Base-by-base conservation (phyloP, 2,797 vertebrate species). In the Macroramphosus scolopax region DNA sequence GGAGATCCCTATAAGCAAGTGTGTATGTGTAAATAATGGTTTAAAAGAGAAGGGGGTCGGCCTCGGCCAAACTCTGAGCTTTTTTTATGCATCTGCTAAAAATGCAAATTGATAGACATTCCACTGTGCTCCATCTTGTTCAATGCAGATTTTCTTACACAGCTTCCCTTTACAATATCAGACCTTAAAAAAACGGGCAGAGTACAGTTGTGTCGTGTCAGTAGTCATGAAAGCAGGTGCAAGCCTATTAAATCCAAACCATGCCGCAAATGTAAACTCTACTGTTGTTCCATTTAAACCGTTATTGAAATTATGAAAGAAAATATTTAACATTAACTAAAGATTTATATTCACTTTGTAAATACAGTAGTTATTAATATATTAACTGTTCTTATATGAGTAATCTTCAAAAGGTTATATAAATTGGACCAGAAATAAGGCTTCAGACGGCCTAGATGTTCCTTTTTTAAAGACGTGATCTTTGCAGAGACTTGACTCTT, bases 261-360 rank as follows among this genome's bases (percentile, higher is more conserved):
- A 72, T 52, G 67, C 68, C 69, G 42, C 81, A 80, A 67, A 77
- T 80, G 72, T 81, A 81, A 75, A 78, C 78, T 85, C 68, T 84
- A 75, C 65, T 68, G 69, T 84, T 79, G 75, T 78, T 87, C 73
- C 79, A 81, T 80, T 74, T 66, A 68, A 81, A 83, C 69, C 72
- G 84, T 88, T 85, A 87, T 76, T 84, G 66, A 78, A 83, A 82
- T 77, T 79, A 81, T 83, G 51, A 84, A 76, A 81, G 77, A 86
- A 76, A 85, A 87, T 89, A 90, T 91, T 89, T 91, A 91, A 89
- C 86, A 73, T 87, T 87, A 87, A 89, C 83, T 83, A 87, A 89
- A 90, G 88, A 89, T 90, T 89, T 91, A 87, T 91, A 90, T 88
- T 83, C 84, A 85, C 86, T 78, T 88, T 91, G 89, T 91, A 91